These are phyloP conservation scores for Peromyscus aztecus DNA, from an alignment of 2,797 vertebrate species.

Conservation along the genomic window DNA sequence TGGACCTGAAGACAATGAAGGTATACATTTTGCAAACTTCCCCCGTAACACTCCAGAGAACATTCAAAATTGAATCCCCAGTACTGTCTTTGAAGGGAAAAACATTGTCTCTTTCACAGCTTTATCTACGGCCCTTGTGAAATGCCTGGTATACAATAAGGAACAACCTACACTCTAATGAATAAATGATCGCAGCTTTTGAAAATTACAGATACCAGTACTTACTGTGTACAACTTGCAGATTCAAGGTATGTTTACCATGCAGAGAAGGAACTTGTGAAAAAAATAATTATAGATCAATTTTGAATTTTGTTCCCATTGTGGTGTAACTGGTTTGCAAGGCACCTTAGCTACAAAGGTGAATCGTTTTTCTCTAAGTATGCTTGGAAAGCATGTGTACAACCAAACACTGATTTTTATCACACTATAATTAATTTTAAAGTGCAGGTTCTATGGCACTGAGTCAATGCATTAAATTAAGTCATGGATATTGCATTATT, in stretches of 20 bases:
- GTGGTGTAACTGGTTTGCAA: background rate
- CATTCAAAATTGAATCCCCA: background rate
- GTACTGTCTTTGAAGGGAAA: background rate
- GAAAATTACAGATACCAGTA: slow-evolving; percentile 26
- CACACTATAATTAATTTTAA: slow-evolving; percentile 44
- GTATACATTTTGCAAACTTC: background rate
- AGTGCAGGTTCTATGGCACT: background rate
- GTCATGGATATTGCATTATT: slow-evolving; percentile 53
- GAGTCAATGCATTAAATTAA: slow-evolving; percentile 21
- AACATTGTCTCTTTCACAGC: background rate
- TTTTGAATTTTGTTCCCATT: background rate
- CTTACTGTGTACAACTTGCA: background rate
- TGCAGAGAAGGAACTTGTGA: background rate
- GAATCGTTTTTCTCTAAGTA: background rate
- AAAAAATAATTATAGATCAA: background rate
- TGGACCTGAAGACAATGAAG: background rate
- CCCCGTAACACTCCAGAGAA: background rate
- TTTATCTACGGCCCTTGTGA: background rate
- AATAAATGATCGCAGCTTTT: background rate
- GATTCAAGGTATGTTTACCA: background rate
- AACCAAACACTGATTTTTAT: background rate
- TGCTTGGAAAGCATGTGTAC: background rate
- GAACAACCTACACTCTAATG: background rate
- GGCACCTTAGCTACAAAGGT: background rate
- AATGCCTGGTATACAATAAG: background rate